Evolutionary conservation across 1,140 invertebrate genomes (phyloP).

Genomic region (Venturia canescens): DNA sequence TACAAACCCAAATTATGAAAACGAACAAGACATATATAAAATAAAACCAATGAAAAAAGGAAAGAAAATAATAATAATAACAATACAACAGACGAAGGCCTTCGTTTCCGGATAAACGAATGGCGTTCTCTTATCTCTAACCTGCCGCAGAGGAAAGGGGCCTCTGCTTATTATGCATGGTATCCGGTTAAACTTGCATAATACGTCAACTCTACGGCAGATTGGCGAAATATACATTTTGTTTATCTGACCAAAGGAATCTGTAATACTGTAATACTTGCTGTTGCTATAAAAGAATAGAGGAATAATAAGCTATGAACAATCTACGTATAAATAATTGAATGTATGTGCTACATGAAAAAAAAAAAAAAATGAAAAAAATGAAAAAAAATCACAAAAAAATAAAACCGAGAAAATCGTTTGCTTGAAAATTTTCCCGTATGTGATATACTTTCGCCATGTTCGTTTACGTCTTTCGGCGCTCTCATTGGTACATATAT

Average conservation of each 20-base stretch:
- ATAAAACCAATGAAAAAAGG: not conserved
- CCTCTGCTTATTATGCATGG: slow-evolving; percentile 68
- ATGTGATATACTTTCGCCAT: not conserved
- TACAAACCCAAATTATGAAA: slow-evolving; percentile 52
- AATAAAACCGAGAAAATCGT: not conserved
- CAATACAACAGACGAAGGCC: too few species aligned
- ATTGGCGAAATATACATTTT: slow-evolving; percentile 67
- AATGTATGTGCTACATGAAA: slow-evolving; percentile 74
- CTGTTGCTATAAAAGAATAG: slow-evolving; percentile 73
- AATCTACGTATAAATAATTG: slow-evolving; percentile 77
- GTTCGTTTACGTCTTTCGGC: not conserved
- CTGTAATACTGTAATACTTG: slow-evolving; percentile 73
- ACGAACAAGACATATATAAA: not conserved
- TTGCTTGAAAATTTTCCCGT: slow-evolving; percentile 33
- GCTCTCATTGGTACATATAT: too few species aligned
- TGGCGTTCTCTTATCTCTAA: slow-evolving; percentile 64
- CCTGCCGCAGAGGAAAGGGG: slow-evolving; percentile 67
- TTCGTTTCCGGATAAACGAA: slow-evolving; percentile 72
- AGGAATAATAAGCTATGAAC: slow-evolving; percentile 76
- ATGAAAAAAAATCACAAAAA: slow-evolving; percentile 9
- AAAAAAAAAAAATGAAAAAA: slow-evolving; percentile 44
- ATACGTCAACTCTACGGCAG: slow-evolving; percentile 66
- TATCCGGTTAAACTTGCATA: slow-evolving; percentile 66
- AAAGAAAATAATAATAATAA: slow-evolving; percentile 56
- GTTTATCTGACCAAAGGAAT: slow-evolving; percentile 71